Evolutionary conservation across 1,140 invertebrate species (phyloP).

Genomic region (Oreohelix idahoensis): DNA sequence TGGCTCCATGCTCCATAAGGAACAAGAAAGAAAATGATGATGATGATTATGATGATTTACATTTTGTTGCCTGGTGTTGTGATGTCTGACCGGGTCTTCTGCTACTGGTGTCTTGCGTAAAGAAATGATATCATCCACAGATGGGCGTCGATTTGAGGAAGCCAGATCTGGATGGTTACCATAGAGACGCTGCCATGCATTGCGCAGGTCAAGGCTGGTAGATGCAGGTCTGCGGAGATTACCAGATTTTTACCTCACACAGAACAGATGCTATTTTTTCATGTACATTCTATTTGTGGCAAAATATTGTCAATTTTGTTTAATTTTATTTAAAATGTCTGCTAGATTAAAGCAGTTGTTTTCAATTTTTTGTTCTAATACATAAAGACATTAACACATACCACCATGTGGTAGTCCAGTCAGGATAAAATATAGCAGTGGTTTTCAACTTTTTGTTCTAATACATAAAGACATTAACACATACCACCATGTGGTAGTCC

Average conservation of each 20-base stretch:
- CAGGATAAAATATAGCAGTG: not conserved
- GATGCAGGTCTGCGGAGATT: not conserved
- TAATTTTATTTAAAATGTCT: not conserved
- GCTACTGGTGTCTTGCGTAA: not conserved
- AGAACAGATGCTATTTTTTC: not conserved
- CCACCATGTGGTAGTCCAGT: too few species aligned
- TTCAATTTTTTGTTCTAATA: not conserved
- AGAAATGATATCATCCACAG: not conserved
- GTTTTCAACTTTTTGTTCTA: not conserved
- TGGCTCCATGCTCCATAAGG: too few species aligned
- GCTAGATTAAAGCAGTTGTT: not conserved
- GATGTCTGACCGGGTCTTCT: not conserved
- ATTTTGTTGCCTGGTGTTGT: not conserved
- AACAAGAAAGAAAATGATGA: too few species aligned
- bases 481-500: too few species aligned
- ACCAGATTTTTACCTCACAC: not conserved
- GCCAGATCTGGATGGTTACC: not conserved
- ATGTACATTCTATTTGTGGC: not conserved
- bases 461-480: too few species aligned
- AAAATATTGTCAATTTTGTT: too few species aligned
- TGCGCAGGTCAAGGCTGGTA: constrained; percentile 35
- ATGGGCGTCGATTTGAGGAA: not conserved
- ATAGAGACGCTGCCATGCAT: constrained; percentile 45
- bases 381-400: too few species aligned
- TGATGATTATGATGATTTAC: too few species aligned